phyloP scores from a whole-genome alignment of 2,113 vertebrate species.

The Anarrhichthys ocellatus region DNA sequence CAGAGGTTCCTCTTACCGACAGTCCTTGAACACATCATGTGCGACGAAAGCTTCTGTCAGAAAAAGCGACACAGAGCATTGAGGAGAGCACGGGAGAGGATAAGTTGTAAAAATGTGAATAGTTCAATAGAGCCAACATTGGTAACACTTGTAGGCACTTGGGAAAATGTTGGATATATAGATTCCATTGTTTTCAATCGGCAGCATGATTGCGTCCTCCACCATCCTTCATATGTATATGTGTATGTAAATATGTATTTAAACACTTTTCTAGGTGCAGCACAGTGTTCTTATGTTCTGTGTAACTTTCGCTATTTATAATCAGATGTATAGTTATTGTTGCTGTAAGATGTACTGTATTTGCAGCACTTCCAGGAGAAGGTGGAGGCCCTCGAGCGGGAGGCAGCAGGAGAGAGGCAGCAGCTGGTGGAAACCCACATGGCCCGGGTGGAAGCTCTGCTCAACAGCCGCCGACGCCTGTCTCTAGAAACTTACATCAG shows the following conservation, averaged over 20 bases:
- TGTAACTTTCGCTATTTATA: not conserved
- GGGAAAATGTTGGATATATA: too few relatives aligned
- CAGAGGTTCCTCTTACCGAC: too few relatives aligned
- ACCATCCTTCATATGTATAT: not conserved
- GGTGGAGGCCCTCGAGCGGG: constrained; percentile 95
- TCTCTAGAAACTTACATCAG: constrained; percentile 95
- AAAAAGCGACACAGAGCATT: too few relatives aligned
- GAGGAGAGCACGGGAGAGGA: too few relatives aligned
- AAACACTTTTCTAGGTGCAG: not conserved
- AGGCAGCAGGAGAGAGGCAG: constrained; percentile 95
- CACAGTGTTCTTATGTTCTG: not conserved
- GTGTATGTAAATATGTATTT: not conserved
- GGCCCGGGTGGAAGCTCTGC: constrained; percentile 94
- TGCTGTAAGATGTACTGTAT: not conserved
- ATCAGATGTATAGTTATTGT: too few relatives aligned
- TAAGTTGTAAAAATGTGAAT: too few relatives aligned
- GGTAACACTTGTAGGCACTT: too few relatives aligned
- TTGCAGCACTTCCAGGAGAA: constrained; percentile 94
- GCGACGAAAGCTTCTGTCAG: too few relatives aligned
- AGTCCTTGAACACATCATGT: too few relatives aligned
- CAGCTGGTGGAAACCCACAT: constrained; percentile 97
- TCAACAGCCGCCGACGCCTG: constrained; percentile 91
- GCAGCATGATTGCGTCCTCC: not conserved
- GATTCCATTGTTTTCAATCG: not conserved
- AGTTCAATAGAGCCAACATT: too few relatives aligned